These are phyloP conservation scores for Ceratotherium simum DNA, from an alignment of 2,113 vertebrate species.

Conservation along the genomic window DNA sequence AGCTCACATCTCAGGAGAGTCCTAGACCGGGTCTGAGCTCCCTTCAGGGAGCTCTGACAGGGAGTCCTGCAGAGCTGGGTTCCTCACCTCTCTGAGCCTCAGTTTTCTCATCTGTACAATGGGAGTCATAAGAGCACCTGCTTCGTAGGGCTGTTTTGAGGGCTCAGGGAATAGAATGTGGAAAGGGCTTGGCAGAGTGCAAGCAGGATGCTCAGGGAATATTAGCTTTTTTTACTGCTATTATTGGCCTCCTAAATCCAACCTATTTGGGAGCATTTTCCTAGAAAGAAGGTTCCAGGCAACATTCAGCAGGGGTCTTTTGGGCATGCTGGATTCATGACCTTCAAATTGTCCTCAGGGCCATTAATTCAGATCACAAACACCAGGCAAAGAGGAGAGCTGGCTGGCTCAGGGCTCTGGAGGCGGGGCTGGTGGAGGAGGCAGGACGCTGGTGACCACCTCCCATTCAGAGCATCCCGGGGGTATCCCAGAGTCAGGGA, in stretches of 20 bases:
- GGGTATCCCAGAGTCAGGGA: neutral
- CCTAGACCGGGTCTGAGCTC: neutral
- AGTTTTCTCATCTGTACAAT: neutral
- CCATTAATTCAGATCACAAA: neutral
- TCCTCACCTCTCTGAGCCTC: neutral
- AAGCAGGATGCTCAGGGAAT: neutral
- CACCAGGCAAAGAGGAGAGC: neutral
- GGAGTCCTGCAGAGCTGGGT: neutral
- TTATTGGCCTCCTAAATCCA: neutral
- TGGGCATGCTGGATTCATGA: neutral
- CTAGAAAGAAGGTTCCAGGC: neutral
- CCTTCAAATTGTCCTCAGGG: neutral
- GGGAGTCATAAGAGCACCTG: neutral
- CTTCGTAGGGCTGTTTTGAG: neutral
- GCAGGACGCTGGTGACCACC: fast-evolving
- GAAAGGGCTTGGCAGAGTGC: neutral
- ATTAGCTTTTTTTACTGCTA: neutral
- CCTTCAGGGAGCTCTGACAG: neutral
- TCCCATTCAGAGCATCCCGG: neutral
- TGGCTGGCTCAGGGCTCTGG: neutral
- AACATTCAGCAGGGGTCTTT: neutral
- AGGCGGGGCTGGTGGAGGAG: neutral
- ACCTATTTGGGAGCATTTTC: neutral
- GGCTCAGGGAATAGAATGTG: neutral
- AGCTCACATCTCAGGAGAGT: neutral